These are phyloP conservation scores for Cyclura pinguis DNA, from an alignment of 2,797 vertebrate species.

Conservation along the genomic window DNA sequence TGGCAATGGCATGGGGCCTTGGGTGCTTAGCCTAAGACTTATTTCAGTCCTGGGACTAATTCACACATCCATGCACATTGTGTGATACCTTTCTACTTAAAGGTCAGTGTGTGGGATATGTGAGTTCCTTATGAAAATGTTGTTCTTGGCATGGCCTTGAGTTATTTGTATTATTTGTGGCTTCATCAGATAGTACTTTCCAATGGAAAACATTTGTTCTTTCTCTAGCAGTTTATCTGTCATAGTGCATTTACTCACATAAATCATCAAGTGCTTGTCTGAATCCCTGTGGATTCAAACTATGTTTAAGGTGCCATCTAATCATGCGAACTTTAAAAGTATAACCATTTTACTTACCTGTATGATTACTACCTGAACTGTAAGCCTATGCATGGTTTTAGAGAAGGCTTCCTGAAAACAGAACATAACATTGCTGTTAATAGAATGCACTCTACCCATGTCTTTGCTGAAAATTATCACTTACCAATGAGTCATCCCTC, in stretches of 20 bases:
- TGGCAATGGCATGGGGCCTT: too few relatives aligned
- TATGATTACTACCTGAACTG: fast-evolving
- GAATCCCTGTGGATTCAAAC: too few relatives aligned
- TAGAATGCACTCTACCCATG: slow-evolving; percentile 69
- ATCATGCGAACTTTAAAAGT: not conserved
- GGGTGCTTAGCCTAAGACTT: too few relatives aligned
- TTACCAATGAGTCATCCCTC: slow-evolving; percentile 62
- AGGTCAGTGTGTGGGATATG: not conserved
- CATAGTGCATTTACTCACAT: not conserved
- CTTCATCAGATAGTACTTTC: not conserved
- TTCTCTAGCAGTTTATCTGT: not conserved
- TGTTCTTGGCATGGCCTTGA: not conserved
- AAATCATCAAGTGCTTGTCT: not conserved
- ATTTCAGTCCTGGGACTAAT: not conserved
- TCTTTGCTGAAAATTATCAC: slow-evolving; percentile 77
- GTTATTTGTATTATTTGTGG: not conserved
- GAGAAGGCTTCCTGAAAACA: slow-evolving; percentile 39
- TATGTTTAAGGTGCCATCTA: not conserved
- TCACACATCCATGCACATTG: not conserved
- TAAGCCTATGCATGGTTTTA: slow-evolving; percentile 27
- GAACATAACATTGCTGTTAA: slow-evolving; percentile 74
- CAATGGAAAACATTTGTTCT: not conserved
- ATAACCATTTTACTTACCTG: fast-evolving
- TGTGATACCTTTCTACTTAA: not conserved
- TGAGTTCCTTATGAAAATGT: not conserved